Evolutionary conservation across 1,140 invertebrate species (phyloP), one percentile per base, ranked within the genome.

Genomic region (Drosophila burlai): DNA sequence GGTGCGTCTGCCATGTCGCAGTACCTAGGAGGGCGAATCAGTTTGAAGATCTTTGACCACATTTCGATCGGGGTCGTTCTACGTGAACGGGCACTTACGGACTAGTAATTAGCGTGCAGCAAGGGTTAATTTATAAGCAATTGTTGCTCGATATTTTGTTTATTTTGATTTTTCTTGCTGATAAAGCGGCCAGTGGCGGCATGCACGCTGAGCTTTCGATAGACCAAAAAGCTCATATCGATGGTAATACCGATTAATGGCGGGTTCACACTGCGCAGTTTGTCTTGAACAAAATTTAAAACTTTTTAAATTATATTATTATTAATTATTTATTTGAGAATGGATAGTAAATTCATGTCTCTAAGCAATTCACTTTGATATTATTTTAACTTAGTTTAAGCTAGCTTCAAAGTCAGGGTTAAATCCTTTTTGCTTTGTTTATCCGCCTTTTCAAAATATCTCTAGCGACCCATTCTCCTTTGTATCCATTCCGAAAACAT

Each of bases 401-500:
- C 3, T 18, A 18, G 3, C 9, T 10, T 18, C 4, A 43, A 43
- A 43, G 42, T 43, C 10, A 4, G 4, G 13, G 4, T 13, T 24
- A 46, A 8, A 46, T 13, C 6, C 3, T 15, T 15, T 15, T 45
- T 0, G 2, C n/a, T 45, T 45, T 11, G 3, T 18, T 3, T 18
- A 34, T 34, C 0, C 21, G 8, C 29, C 18, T 7, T 34, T 36
- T 3, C 40, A 16, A 16, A 40, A n/a, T 6, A 6, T 15, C 3
- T 47, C 18, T 47, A 11, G 3, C 18, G 6, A 0, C 10, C 11
- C 67, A 87, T 87, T 31, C 63, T 18, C 6, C 46, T 6, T 9
- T 62, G 3, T 34, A 89, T 80, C 85, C 85, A 89, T 13, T 52
- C 26, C 8, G 60, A 46, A 45, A 80, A 45, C 3, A 29, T 11